phyloP scores from a whole-genome alignment of 2,888 invertebrate species.

The Chouioia cunea region DNA sequence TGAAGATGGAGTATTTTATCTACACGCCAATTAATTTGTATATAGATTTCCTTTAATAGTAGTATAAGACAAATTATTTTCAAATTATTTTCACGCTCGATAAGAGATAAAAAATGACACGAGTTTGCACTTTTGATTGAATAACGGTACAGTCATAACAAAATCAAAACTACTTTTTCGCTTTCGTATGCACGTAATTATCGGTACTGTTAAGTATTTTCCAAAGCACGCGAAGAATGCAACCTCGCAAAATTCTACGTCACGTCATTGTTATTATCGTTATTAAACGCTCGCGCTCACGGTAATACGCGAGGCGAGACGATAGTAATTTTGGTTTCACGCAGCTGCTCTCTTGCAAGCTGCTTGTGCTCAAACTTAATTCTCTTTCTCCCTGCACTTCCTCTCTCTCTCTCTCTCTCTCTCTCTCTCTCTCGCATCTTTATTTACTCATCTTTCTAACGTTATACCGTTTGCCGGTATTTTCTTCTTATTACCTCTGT shows the following conservation, averaged over 20 bases:
- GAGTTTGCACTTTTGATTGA: no score
- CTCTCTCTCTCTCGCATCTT: slow-evolving; percentile 41
- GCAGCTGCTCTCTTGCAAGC: slow-evolving; percentile 49
- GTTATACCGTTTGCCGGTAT: slow-evolving; percentile 5
- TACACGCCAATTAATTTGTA: no score
- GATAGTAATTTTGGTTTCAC: slow-evolving; percentile 52
- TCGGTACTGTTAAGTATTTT: slow-evolving; percentile 21
- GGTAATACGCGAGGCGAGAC: slow-evolving; percentile 41
- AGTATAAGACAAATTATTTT: no score
- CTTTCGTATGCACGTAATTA: slow-evolving; percentile 2
- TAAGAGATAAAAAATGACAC: no score
- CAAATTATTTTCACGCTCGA: no score
- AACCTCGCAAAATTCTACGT: slow-evolving; percentile 46
- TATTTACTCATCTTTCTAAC: slow-evolving; percentile 42
- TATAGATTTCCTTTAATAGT: no score
- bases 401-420: slow-evolving; percentile 41
- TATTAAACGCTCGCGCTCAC: slow-evolving; percentile 49
- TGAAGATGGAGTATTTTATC: no score
- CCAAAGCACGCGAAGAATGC: slow-evolving; percentile 6
- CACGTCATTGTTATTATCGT: slow-evolving; percentile 54
- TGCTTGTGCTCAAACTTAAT: neutral
- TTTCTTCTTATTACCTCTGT: slow-evolving; percentile 1
- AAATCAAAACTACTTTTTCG: no score
- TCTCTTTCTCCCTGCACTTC: slow-evolving; percentile 2
- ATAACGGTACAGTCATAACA: no score